These are phyloP conservation scores for Mamestra configurata DNA, from an alignment of 1,140 invertebrate genomes.

Conservation along the genomic window DNA sequence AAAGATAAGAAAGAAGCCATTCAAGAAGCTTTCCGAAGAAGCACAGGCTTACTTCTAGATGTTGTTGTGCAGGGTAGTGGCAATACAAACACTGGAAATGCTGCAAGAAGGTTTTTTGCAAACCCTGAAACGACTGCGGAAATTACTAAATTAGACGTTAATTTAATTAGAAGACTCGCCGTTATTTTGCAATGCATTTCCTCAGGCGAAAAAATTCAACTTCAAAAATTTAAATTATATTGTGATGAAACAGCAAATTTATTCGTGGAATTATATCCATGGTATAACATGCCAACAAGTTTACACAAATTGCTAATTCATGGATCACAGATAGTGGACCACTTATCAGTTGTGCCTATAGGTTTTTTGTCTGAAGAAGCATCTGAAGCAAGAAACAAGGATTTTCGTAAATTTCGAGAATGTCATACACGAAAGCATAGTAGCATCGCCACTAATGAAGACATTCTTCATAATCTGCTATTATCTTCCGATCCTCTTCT, in stretches of 20 bases:
- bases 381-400: too few species aligned
- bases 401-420: not conserved
- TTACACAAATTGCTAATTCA: constrained; percentile 9
- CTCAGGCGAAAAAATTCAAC: not conserved
- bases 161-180: constrained; percentile 15
- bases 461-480: constrained; percentile 25
- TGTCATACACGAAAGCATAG: constrained; percentile 26
- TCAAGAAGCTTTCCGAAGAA: constrained; percentile 24
- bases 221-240: constrained; percentile 3
- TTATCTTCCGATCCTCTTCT: constrained; percentile 30
- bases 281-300: constrained; percentile 5
- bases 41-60: constrained; percentile 18
- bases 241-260: constrained; percentile 13
- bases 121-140: constrained; percentile 2
- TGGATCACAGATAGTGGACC: not conserved
- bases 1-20: constrained; percentile 19
- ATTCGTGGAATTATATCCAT: constrained; percentile 9
- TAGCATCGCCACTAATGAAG: constrained; percentile 25
- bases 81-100: constrained; percentile 14
- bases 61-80: constrained; percentile 3
- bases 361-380: not conserved
- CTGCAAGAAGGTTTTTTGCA: constrained; percentile 9
- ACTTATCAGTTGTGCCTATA: constrained; percentile 3
- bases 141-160: constrained; percentile 13
- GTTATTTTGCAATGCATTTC: constrained; percentile 15